Conservation (phyloP, 2,797 vertebrate species). For the Pterois miles region DNA sequence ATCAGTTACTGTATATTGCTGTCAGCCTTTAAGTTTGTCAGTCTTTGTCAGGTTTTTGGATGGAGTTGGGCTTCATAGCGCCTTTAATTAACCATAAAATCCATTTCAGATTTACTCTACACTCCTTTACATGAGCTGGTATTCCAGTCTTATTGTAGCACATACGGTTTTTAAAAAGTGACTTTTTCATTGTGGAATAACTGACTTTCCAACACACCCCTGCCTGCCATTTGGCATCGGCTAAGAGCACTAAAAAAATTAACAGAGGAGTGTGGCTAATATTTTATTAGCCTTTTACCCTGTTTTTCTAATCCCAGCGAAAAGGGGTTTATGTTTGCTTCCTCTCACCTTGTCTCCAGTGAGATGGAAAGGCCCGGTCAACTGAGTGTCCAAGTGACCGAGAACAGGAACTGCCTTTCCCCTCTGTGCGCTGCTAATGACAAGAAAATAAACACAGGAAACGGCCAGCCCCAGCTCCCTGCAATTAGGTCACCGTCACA, state of each 20-base stretch:
- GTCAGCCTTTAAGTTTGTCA: not conserved
- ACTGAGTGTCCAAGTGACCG: constrained; percentile 45
- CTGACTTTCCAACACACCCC: not conserved
- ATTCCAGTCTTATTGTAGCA: not conserved
- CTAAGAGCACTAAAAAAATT: constrained; percentile 31
- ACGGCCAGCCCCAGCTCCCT: constrained; percentile 49
- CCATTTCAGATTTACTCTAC: not conserved
- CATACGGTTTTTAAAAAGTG: constrained; percentile 14
- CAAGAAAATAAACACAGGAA: constrained; percentile 81
- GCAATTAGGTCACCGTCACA: constrained; percentile 75
- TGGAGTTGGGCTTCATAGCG: not conserved
- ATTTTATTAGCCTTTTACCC: constrained; percentile 41
- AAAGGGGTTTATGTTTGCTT: constrained; percentile 40
- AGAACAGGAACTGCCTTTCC: constrained; percentile 51
- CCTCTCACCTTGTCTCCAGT: constrained; percentile 38
- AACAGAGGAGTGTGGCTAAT: constrained; percentile 35
- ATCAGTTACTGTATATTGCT: not conserved
- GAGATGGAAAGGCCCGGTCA: constrained; percentile 36
- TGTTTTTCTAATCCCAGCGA: constrained; percentile 44
- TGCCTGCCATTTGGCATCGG: constrained; percentile 14
- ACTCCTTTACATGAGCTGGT: not conserved
- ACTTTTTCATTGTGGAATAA: constrained; percentile 22
- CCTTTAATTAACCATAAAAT: not conserved
- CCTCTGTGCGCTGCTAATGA: constrained; percentile 61
- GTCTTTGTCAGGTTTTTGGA: not conserved